phyloP scores from a whole-genome alignment of 2,113 vertebrate genomes.

The Brevimyrus niger region DNA sequence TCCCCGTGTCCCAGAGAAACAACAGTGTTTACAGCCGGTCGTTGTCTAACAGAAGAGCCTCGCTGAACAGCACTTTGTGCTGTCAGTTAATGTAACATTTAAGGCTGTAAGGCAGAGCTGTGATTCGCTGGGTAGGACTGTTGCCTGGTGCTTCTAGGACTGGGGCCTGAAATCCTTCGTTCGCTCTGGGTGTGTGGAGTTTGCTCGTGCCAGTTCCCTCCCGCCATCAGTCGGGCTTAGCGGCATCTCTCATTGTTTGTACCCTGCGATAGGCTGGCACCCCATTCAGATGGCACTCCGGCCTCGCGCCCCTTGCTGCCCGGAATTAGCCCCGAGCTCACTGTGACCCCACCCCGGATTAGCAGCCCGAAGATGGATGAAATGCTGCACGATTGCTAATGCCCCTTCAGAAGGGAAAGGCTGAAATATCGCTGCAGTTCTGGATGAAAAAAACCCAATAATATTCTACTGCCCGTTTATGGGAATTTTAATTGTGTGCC shows the following conservation, averaged over 20 bases:
- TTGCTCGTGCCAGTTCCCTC: not conserved
- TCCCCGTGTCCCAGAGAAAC: constrained; percentile 14
- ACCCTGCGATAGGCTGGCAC: not conserved
- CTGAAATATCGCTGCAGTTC: not conserved
- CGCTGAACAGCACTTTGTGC: not conserved
- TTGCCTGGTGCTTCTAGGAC: not conserved
- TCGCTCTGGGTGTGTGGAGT: not conserved
- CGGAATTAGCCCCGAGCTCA: not conserved
- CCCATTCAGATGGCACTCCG: not conserved
- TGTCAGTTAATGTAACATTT: not conserved
- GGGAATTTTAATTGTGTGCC: not conserved
- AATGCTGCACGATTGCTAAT: not conserved
- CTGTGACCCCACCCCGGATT: not conserved
- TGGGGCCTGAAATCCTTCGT: not conserved
- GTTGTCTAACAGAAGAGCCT: not conserved
- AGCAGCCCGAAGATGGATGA: not conserved
- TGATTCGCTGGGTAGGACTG: not conserved
- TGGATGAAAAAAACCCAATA: not conserved
- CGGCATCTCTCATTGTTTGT: not conserved
- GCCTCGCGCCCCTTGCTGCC: not conserved
- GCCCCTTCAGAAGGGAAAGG: not conserved
- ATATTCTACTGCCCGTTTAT: not conserved
- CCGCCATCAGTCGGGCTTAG: not conserved
- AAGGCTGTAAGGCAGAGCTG: not conserved
- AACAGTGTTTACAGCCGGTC: constrained; percentile 13